A percentile compares a stretch with the other conserved stretches of the same genome.
Evolutionary conservation across 2,113 vertebrate genomes (phyloP).

Genomic region (Psettodes erumei): DNA sequence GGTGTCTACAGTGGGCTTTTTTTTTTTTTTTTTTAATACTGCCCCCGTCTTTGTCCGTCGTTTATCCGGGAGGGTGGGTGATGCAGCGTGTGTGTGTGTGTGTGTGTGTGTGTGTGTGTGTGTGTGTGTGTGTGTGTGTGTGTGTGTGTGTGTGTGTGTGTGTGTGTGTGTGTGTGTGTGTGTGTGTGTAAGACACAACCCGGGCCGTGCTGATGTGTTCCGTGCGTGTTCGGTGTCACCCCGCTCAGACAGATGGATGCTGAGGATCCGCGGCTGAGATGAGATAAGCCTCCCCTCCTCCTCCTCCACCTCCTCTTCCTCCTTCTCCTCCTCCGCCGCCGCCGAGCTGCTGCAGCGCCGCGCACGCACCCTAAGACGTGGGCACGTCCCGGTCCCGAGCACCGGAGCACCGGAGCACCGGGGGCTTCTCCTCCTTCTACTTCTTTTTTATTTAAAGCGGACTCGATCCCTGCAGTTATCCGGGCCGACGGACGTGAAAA

Average conservation of each 20-base stretch:
- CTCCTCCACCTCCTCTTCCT: neutral
- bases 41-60: neutral
- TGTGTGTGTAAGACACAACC: neutral
- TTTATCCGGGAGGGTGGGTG: neutral
- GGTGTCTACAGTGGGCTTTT: too few relatives aligned
- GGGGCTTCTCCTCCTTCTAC: slow-evolving; percentile 6
- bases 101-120: neutral
- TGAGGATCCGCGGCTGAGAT: slow-evolving; percentile 63
- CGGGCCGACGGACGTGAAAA: too few relatives aligned
- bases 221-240: slow-evolving; percentile 48
- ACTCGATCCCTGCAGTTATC: too few relatives aligned
- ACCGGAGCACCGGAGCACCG: slow-evolving; percentile 19
- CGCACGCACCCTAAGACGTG: slow-evolving; percentile 30
- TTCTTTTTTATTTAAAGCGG: too few relatives aligned
- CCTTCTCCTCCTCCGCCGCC: slow-evolving; percentile 16
- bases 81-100: neutral
- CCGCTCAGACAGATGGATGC: slow-evolving; percentile 66
- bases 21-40: too few relatives aligned
- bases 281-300: slow-evolving; percentile 58
- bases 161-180: neutral
- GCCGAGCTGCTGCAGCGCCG: slow-evolving; percentile 58
- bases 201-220: slow-evolving; percentile 27
- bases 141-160: neutral
- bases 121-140: neutral
- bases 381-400: slow-evolving; percentile 5